Evolutionary conservation across 1,140 invertebrate species (phyloP).

Genomic region (Orius insidiosus): DNA sequence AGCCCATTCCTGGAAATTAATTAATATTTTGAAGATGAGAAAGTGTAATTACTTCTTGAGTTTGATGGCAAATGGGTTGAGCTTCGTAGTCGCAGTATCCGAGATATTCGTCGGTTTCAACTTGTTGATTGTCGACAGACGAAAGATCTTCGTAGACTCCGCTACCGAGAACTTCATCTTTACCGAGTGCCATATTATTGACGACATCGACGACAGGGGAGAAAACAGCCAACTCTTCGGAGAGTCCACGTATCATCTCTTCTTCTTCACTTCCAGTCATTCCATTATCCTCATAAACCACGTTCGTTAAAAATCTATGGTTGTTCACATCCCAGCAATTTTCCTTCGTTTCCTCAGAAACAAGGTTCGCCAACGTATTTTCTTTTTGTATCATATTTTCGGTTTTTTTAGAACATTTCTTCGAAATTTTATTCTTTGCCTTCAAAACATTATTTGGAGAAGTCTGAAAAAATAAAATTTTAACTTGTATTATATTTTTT

Average conservation of each 20-base stretch:
- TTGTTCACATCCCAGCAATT: slow-evolving; percentile 7
- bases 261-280: neutral
- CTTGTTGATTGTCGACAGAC: neutral
- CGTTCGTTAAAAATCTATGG: neutral
- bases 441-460: slow-evolving; percentile 5
- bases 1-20: slow-evolving; percentile 42
- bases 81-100: slow-evolving; percentile 11
- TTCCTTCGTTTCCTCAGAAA: slow-evolving; percentile 13
- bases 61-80: slow-evolving; percentile 9
- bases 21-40: neutral
- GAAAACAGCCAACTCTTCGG: slow-evolving; percentile 7
- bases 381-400: slow-evolving; percentile 11
- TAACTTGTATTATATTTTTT: neutral
- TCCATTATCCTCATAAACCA: neutral
- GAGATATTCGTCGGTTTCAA: slow-evolving; percentile 9
- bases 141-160: neutral
- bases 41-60: slow-evolving; percentile 8
- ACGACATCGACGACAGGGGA: no score
- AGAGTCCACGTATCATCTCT: slow-evolving; percentile 4
- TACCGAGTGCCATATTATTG: neutral
- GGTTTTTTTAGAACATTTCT: neutral
- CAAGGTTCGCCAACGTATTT: neutral
- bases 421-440: neutral
- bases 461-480: neutral
- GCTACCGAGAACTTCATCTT: neutral